phyloP scores from a whole-genome alignment of 2,113 vertebrate genomes.

The Gymnarchus niloticus region DNA sequence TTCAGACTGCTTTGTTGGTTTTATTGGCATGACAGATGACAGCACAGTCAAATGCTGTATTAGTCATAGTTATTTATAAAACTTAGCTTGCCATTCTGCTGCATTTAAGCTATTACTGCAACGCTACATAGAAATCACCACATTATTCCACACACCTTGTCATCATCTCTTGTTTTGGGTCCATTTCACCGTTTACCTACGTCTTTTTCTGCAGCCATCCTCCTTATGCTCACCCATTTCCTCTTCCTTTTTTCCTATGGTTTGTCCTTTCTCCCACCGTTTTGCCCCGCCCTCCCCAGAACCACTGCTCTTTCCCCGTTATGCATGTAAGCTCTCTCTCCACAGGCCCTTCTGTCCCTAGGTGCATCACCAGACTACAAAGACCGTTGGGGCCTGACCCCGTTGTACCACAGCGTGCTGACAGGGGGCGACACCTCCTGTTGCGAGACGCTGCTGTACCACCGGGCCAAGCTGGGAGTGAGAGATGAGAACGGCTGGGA shows the following conservation, averaged over 20 bases:
- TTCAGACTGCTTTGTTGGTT: not conserved
- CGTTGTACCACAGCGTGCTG: conserved; percentile 84
- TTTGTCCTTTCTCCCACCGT: not conserved
- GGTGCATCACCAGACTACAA: conserved; percentile 85
- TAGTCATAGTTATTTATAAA: conserved; percentile 17
- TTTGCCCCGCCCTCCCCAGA: not conserved
- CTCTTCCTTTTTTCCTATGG: not conserved
- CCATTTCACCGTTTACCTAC: not conserved
- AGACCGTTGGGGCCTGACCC: conserved; percentile 80
- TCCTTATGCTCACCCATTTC: not conserved
- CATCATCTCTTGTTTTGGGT: not conserved
- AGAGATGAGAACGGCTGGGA: conserved; percentile 86
- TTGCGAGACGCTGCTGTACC: conserved; percentile 81
- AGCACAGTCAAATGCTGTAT: conserved; percentile 16
- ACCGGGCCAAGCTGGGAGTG: conserved; percentile 71
- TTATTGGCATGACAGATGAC: conserved; percentile 18
- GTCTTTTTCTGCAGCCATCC: not conserved
- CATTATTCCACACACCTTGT: not conserved
- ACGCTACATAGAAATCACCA: conserved; percentile 1
- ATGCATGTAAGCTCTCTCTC: not conserved
- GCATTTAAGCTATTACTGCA: not conserved
- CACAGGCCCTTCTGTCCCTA: conserved; percentile 69
- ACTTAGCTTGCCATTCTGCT: conserved; percentile 11
- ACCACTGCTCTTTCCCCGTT: not conserved
- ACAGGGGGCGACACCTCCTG: conserved; percentile 82